phyloP scores from a whole-genome alignment of 2,113 vertebrate genomes.

The Emydura subglobosa region DNA sequence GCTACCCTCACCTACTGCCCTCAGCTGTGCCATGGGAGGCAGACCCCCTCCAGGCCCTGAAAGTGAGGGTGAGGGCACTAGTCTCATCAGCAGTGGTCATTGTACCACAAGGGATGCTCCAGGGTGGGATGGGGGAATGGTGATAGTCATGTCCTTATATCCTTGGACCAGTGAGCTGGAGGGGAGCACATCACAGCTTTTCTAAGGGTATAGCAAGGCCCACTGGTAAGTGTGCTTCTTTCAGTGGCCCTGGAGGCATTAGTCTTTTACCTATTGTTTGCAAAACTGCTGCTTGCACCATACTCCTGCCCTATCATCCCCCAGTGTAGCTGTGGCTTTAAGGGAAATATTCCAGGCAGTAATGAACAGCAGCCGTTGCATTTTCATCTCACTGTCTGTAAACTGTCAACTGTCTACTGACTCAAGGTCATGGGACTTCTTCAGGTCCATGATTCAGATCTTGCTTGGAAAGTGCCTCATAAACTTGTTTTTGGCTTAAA shows the following conservation, averaged over 20 bases:
- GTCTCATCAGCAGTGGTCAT: not conserved
- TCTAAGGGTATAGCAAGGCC: not conserved
- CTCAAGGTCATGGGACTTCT: not conserved
- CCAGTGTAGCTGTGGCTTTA: not conserved
- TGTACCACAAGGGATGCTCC: not conserved
- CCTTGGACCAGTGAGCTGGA: not conserved
- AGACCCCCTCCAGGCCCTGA: not conserved
- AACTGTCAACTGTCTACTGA: not conserved
- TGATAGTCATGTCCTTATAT: not conserved
- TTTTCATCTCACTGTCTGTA: not conserved
- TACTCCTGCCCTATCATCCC: not conserved
- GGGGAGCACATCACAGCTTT: not conserved
- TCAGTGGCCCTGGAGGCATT: not conserved
- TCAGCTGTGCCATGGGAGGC: not conserved
- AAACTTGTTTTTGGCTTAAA: not conserved
- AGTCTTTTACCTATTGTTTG: not conserved
- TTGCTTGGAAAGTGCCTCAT: not conserved
- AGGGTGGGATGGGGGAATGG: not conserved
- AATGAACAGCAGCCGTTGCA: not conserved
- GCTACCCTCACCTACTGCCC: not conserved
- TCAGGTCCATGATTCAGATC: not conserved
- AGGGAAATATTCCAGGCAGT: not conserved
- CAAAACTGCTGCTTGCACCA: not conserved
- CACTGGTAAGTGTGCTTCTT: not conserved
- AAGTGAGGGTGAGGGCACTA: not conserved